These are phyloP conservation scores for Anguilla megastoma DNA, from an alignment of 2,797 vertebrate genomes.

Conservation along the genomic window DNA sequence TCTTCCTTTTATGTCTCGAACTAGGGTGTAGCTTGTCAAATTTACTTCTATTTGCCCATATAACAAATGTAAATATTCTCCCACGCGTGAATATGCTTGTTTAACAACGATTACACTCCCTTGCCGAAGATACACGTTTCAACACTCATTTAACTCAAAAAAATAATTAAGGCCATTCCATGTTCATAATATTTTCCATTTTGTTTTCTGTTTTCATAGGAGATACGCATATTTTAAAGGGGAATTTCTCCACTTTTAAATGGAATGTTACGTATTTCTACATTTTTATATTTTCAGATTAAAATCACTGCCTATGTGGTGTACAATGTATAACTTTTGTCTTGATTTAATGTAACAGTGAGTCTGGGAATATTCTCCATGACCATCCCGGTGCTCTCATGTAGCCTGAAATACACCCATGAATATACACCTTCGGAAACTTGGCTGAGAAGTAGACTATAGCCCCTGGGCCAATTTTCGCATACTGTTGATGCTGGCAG, in stretches of 20 bases:
- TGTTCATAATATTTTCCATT: not conserved
- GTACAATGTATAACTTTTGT: not conserved
- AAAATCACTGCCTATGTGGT: not conserved
- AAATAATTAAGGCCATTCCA: not conserved
- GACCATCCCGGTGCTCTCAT: not conserved
- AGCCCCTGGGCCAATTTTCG: not conserved
- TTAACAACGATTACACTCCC: not conserved
- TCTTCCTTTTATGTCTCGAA: not conserved
- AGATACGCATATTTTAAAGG: too few species aligned
- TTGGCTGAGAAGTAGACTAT: not conserved
- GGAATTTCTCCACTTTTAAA: not conserved
- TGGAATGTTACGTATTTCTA: not conserved
- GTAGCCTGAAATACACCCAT: not conserved
- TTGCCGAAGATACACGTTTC: not conserved
- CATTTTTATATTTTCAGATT: not conserved
- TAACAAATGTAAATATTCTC: not conserved
- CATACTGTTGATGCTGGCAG: not conserved
- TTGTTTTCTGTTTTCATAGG: not conserved
- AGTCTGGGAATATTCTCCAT: not conserved
- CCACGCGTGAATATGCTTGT: not conserved
- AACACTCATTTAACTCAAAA: not conserved
- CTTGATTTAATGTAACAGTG: not conserved
- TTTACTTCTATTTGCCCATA: not conserved
- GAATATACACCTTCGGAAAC: not conserved
- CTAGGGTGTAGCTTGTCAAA: not conserved